Conservation (phyloP, 2,113 vertebrate species). For the Agelaius tricolor region DNA sequence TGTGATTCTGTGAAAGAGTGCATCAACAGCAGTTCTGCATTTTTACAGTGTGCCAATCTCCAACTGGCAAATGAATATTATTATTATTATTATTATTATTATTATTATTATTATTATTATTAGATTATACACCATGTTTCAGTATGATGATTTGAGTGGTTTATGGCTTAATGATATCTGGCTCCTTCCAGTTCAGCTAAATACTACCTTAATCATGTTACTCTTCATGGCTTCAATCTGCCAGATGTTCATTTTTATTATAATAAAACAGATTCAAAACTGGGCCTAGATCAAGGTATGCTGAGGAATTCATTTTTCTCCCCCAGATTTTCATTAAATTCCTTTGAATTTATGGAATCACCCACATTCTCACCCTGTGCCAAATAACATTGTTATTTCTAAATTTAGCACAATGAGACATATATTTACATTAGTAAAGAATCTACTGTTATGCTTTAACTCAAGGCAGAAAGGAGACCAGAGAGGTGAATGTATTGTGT, state of each 20-base stretch:
- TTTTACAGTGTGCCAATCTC: not conserved
- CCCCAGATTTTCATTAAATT: not conserved
- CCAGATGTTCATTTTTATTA: not conserved
- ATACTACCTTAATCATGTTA: not conserved
- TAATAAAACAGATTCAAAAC: not conserved
- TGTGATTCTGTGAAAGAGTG: not conserved
- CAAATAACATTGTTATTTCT: not conserved
- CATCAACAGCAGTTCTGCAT: not conserved
- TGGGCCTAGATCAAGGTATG: not conserved
- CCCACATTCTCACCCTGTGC: rapidly evolving
- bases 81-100: not conserved
- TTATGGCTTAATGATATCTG: not conserved
- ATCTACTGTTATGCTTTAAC: not conserved
- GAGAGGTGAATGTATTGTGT: rapidly evolving
- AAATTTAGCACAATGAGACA: not conserved
- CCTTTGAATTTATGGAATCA: not conserved
- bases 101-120: no score
- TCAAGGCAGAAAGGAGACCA: not conserved
- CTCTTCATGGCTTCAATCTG: not conserved
- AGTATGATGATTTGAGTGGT: not conserved
- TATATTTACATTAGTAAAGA: not conserved
- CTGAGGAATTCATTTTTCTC: not conserved
- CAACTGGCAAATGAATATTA: not conserved
- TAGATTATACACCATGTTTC: not conserved
- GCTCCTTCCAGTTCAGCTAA: not conserved